phyloP scores from a whole-genome alignment of 2,113 vertebrate species.

The Phyllostomus hastatus region DNA sequence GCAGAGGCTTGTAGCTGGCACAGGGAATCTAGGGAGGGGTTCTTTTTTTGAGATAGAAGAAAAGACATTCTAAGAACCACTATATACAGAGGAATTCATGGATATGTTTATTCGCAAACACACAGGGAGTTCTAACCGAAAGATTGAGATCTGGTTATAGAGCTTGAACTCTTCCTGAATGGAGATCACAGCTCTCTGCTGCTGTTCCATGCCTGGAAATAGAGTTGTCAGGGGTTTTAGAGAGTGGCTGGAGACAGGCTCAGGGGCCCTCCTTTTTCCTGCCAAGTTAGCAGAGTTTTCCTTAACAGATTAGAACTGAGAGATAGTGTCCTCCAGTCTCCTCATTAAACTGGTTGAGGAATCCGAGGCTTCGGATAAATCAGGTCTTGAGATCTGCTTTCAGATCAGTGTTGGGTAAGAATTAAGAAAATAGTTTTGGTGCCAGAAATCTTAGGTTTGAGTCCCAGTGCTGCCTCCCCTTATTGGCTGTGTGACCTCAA shows the following conservation, averaged over 20 bases:
- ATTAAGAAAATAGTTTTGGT: conserved; percentile 7
- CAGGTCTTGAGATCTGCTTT: neutral
- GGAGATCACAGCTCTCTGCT: neutral
- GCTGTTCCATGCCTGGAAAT: neutral
- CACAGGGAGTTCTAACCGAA: neutral
- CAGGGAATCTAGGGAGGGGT: neutral
- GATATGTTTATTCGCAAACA: neutral
- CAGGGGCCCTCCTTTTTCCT: neutral
- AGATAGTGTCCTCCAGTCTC: neutral
- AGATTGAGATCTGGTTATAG: neutral
- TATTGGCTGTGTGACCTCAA: neutral
- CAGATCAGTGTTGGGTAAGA: neutral
- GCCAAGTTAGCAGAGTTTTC: neutral
- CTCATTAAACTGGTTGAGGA: conserved; percentile 32
- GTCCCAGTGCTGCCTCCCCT: neutral
- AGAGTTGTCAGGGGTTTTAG: neutral
- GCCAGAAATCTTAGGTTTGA: neutral
- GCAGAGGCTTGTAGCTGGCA: neutral
- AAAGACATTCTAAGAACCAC: neutral
- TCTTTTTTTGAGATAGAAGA: neutral
- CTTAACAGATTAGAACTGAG: conserved; percentile 12
- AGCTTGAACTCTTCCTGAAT: neutral
- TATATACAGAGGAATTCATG: neutral
- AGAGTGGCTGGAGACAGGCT: neutral
- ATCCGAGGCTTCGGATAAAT: conserved; percentile 7